phyloP scores from a whole-genome alignment of 2,888 invertebrate species.

The Apodemia zela region DNA sequence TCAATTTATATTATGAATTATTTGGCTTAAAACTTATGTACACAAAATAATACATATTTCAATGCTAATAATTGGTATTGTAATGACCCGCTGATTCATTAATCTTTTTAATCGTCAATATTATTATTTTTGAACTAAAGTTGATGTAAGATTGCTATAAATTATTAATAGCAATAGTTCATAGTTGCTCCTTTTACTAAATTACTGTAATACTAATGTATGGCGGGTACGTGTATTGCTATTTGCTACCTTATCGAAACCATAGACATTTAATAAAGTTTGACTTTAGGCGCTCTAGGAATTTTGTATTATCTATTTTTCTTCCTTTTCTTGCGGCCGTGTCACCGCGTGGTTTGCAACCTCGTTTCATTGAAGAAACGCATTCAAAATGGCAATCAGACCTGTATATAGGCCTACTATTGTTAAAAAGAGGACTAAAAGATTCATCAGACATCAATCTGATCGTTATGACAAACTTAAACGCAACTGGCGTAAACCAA shows the following conservation, averaged over 20 bases:
- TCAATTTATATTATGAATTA: too few relatives aligned
- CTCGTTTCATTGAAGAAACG: slow-evolving; percentile 60
- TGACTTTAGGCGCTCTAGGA: slow-evolving; percentile 42
- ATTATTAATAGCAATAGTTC: too few relatives aligned
- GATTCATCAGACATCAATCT: slow-evolving; percentile 98
- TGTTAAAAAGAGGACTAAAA: slow-evolving; percentile 98
- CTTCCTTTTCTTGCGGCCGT: slow-evolving; percentile 77
- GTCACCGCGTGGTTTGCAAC: slow-evolving; percentile 78
- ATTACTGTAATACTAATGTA: too few relatives aligned
- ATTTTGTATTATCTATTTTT: slow-evolving; percentile 67
- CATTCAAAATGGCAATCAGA: slow-evolving; percentile 90
- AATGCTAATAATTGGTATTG: too few relatives aligned
- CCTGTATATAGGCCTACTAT: slow-evolving; percentile 94
- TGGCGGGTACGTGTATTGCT: neutral
- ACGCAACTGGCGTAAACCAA: slow-evolving; percentile 99
- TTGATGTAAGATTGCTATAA: too few relatives aligned
- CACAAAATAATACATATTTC: too few relatives aligned
- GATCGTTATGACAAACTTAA: slow-evolving; percentile 98
- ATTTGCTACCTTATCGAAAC: neutral
- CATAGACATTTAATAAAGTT: slow-evolving; percentile 35
- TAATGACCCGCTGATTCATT: too few relatives aligned
- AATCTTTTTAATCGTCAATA: too few relatives aligned
- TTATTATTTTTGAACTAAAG: too few relatives aligned
- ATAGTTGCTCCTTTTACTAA: too few relatives aligned
- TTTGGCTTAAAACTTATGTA: too few relatives aligned